Percentiles rank a stretch among this genome's conserved stretches.
Evolutionary conservation across 1,140 invertebrate genomes (phyloP).

Genomic region (Atopsyche davidsoni): DNA sequence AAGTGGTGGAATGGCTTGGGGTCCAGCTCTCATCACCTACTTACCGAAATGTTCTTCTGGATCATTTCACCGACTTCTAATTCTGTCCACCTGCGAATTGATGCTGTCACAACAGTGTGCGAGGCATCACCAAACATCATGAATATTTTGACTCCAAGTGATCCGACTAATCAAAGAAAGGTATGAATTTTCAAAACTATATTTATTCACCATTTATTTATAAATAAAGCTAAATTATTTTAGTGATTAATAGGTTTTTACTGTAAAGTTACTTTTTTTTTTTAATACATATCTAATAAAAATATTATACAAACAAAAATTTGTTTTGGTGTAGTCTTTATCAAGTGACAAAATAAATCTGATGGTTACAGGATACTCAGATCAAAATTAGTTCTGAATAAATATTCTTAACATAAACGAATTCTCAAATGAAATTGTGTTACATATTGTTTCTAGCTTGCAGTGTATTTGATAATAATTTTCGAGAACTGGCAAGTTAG

Average conservation of each 20-base stretch:
- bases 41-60: conserved; percentile 40
- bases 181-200: no score
- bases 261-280: no score
- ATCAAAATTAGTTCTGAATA: no score
- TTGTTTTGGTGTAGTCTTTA: no score
- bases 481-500: not conserved
- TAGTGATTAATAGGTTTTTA: no score
- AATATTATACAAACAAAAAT: no score
- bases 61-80: conserved; percentile 31
- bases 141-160: conserved; percentile 23
- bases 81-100: conserved; percentile 20
- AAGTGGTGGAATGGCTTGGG: conserved; percentile 32
- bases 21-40: conserved; percentile 25
- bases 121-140: conserved; percentile 3
- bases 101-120: conserved; percentile 11
- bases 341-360: no score
- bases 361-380: no score
- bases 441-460: conserved; percentile 15
- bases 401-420: no score
- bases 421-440: no score
- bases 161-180: conserved; percentile 27
- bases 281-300: no score
- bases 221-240: no score
- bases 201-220: not conserved
- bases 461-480: conserved; percentile 12